Conservation (phyloP, 2,797 vertebrate species). For the Phyllotis vaccarum region DNA sequence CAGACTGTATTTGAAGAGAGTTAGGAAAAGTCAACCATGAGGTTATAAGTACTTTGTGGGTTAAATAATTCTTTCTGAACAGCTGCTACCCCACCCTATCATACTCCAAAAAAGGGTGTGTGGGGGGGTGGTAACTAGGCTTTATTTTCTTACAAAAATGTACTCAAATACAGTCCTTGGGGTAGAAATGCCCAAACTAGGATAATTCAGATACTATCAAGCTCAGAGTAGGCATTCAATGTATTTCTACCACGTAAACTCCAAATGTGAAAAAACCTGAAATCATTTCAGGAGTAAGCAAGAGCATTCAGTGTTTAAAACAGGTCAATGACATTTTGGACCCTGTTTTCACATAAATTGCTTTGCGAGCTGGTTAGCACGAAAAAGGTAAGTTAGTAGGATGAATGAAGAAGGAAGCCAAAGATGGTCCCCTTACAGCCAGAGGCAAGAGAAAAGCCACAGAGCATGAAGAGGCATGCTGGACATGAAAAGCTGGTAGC, state of each 20-base stretch:
- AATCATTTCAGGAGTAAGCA: neutral
- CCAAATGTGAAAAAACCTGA: slow-evolving; percentile 1
- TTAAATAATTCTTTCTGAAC: slow-evolving; percentile 36
- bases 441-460: rapidly evolving
- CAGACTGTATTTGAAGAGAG: slow-evolving; percentile 28
- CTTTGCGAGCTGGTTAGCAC: neutral
- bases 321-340: neutral
- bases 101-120: neutral
- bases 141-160: slow-evolving; percentile 70
- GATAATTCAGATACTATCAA: slow-evolving; percentile 43
- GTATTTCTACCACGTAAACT: slow-evolving; percentile 16
- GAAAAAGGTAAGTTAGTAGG: neutral
- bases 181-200: slow-evolving; percentile 45
- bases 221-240: neutral
- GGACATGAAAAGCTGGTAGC: neutral
- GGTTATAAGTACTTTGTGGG: neutral
- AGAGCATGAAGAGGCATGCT: rapidly evolving
- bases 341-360: neutral
- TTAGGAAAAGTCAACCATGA: slow-evolving; percentile 19
- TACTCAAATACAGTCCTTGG: slow-evolving; percentile 11
- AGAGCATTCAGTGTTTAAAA: neutral
- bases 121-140: neutral
- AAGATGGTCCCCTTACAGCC: rapidly evolving
- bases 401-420: no score
- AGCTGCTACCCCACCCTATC: neutral